Base-by-base conservation (phyloP, 2,797 vertebrate genomes). In the Myotis findleyi region DNA sequence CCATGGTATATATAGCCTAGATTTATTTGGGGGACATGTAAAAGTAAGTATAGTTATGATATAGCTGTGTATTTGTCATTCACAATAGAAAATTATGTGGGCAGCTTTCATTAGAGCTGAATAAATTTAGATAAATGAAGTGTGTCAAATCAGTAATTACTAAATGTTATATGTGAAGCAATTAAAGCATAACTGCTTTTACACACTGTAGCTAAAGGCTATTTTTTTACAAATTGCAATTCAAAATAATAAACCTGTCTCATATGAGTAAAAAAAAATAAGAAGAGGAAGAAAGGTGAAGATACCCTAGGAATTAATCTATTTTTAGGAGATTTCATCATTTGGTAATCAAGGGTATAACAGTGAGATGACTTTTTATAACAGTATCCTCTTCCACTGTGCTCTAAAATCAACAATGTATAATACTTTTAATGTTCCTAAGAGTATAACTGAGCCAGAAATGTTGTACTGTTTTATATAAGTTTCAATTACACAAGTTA, bases 101-200 rank as follows among this genome's bases (percentile, higher is more conserved):
- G 87, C 59, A 96, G 89, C 64, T 95, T 96, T 93, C 73, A 92
- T 90, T 95, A 96, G 25, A 94, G 69, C 30, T 96, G 82, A 47
- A 80, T 95, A 96, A 96, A 96, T 95, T 93, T 96, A 96, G 87
- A 97, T 96, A 95, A 97, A 97, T 96, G 84, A 97, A 94, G 75
- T 92, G 23, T 96, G 95, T 96, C 94, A 97, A 96, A 23, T 93
- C 71, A 91, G 77, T 93, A 96, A 96, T 96, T 95, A 95, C 89
- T 92, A 96, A 95, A 81, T 97, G 49, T 81, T 96, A 81, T 92
- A 94, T 86, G 79, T 91, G 79, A 93, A 81, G 49, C 79, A 96
- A 96, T 96, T 96, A 97, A 97, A 80, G 25, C 18, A 79, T 72
- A 30, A 92, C 76, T 89, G 69, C 17, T 94, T 95, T 92, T 87